Conservation (phyloP, 2,797 vertebrate genomes). For the Taeniopygia guttata region DNA sequence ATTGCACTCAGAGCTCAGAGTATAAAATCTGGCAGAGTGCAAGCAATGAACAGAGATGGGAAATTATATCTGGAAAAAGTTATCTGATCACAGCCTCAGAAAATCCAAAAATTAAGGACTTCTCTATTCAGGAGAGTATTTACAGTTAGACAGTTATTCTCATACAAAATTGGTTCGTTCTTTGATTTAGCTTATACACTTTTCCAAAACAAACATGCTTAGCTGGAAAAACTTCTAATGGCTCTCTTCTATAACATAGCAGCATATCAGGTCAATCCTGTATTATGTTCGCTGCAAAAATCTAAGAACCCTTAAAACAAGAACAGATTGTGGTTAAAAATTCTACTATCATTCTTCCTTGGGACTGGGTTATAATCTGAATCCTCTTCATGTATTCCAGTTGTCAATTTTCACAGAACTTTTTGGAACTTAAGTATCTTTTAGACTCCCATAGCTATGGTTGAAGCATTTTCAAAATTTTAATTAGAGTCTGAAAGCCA, state of each 20-base stretch:
- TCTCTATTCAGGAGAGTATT: background rate
- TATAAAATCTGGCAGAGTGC: background rate
- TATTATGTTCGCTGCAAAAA: background rate
- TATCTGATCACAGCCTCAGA: background rate
- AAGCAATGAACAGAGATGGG: background rate
- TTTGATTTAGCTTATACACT: background rate
- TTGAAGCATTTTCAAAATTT: background rate
- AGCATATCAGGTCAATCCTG: background rate
- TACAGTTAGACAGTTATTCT: background rate
- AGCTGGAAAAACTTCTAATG: background rate
- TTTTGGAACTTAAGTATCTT: background rate
- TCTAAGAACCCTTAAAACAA: background rate
- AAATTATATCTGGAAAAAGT: background rate
- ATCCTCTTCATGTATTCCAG: background rate
- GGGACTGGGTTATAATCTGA: background rate
- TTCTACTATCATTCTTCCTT: background rate
- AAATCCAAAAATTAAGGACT: background rate
- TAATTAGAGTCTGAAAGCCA: background rate
- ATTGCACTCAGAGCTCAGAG: background rate
- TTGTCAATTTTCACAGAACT: background rate
- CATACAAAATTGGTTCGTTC: background rate
- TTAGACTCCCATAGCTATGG: background rate
- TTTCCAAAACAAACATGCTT: background rate
- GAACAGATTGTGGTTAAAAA: background rate
- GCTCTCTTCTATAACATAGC: background rate